These are phyloP conservation scores for Cynaeus angustus DNA, from an alignment of 2,888 invertebrate species.

Conservation along the genomic window DNA sequence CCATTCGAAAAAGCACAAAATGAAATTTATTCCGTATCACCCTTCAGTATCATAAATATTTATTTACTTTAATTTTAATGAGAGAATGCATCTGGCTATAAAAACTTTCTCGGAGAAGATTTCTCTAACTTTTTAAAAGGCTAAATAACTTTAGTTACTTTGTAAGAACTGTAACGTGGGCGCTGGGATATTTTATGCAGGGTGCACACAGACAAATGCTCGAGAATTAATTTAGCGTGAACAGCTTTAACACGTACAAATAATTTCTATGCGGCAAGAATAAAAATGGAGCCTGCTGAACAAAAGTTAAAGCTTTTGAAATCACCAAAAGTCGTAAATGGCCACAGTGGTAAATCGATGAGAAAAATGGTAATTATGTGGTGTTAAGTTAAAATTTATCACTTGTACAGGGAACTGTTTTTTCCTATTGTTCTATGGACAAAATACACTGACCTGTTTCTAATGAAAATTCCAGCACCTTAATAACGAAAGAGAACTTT, in stretches of 20 bases:
- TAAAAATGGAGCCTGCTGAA: constrained; percentile 27
- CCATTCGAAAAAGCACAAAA: constrained; percentile 20
- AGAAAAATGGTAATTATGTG: not conserved
- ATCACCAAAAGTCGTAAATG: too few relatives aligned
- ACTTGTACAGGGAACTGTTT: too few relatives aligned
- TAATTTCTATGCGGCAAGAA: constrained; percentile 34
- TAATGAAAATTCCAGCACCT: too few relatives aligned
- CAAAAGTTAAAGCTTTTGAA: constrained; percentile 8
- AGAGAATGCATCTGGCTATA: constrained; percentile 42
- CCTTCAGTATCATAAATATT: constrained; percentile 36
- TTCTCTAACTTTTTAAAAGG: constrained; percentile 27
- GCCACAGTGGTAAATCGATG: too few relatives aligned
- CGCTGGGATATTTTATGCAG: constrained; percentile 36
- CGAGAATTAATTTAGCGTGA: constrained; percentile 38
- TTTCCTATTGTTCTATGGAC: too few relatives aligned
- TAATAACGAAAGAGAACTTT: too few relatives aligned
- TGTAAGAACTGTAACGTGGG: constrained; percentile 23
- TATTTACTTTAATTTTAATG: constrained; percentile 42
- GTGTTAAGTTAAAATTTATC: too few relatives aligned
- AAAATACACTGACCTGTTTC: too few relatives aligned
- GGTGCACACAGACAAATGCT: constrained; percentile 39
- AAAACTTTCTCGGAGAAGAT: constrained; percentile 28
- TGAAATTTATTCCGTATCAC: constrained; percentile 28
- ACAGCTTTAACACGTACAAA: constrained; percentile 38
- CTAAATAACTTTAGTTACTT: constrained; percentile 33